Conservation (phyloP, 1,140 invertebrate species). For the Drosophila truncata region DNA sequence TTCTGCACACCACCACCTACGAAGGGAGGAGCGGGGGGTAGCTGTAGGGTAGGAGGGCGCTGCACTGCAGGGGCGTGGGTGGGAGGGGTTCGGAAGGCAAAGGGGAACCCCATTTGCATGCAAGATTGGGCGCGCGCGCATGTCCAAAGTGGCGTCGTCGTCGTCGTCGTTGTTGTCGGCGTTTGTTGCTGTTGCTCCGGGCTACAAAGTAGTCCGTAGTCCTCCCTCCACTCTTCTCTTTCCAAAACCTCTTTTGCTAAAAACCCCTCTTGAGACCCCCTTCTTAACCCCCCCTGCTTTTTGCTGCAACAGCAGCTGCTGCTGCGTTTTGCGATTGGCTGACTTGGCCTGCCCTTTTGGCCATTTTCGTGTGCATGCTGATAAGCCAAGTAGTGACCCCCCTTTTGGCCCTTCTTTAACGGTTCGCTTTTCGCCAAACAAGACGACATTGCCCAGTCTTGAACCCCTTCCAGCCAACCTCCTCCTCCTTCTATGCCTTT, state of each 20-base stretch:
- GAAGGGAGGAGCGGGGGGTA: background rate
- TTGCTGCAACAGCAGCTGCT: constrained; percentile 58
- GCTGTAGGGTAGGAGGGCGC: background rate
- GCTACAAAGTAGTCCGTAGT: constrained; percentile 51
- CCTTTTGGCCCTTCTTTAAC: background rate
- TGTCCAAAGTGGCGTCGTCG: constrained; percentile 72
- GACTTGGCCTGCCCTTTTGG: constrained; percentile 77
- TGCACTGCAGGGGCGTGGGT: background rate
- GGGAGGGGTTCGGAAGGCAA: background rate
- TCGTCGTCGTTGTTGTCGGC: constrained; percentile 12
- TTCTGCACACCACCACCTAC: constrained; percentile 60
- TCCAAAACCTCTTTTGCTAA: background rate
- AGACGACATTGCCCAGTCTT: constrained; percentile 36
- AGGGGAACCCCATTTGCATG: constrained; percentile 67
- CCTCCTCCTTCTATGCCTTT: constrained; percentile 38
- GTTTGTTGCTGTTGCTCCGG: constrained; percentile 51
- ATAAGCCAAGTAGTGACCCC: constrained; percentile 77
- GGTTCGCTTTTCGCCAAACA: constrained; percentile 6
- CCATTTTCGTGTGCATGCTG: constrained; percentile 76
- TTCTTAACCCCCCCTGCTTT: background rate
- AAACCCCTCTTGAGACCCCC: background rate
- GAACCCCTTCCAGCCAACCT: constrained; percentile 2
- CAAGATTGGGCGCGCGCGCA: constrained; percentile 79
- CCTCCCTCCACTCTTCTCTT: constrained; percentile 26
- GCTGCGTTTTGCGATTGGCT: constrained; percentile 74